These are phyloP conservation scores for Noctua janthe DNA, from an alignment of 2,888 invertebrate genomes.

Conservation along the genomic window DNA sequence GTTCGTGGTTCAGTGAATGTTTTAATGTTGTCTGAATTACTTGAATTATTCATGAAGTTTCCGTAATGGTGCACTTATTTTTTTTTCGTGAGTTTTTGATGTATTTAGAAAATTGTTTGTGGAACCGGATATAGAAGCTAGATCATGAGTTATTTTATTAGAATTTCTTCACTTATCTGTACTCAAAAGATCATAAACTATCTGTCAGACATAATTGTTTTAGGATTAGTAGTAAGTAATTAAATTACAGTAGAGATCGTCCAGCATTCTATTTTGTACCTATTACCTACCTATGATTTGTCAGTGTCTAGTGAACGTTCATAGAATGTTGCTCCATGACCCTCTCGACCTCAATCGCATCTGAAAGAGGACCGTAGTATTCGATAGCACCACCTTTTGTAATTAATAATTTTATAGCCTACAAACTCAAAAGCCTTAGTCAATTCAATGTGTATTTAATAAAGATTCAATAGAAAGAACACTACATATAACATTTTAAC, in stretches of 20 bases:
- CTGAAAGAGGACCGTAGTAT: conserved; percentile 24
- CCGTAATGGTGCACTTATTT: conserved; percentile 52
- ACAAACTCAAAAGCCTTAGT: conserved; percentile 22
- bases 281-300: conserved; percentile 15
- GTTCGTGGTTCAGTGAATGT: conserved; percentile 55
- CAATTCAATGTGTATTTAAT: conserved; percentile 12
- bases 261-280: not conserved
- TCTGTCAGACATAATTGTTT: not conserved
- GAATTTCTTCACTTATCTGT: conserved; percentile 7
- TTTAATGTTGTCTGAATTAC: conserved; percentile 46
- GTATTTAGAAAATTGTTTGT: conserved; percentile 39
- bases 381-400: conserved; percentile 10
- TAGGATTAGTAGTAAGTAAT: not conserved
- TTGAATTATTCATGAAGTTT: conserved; percentile 57
- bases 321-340: conserved; percentile 20
- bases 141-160: conserved; percentile 4
- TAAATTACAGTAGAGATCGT: not conserved
- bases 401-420: conserved; percentile 18
- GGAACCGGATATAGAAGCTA: conserved; percentile 28
- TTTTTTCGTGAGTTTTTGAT: conserved; percentile 33
- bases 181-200: not conserved
- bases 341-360: conserved; percentile 19
- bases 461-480: conserved; percentile 1
- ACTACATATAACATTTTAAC: conserved; percentile 12
- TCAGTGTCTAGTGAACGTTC: conserved; percentile 7